These are phyloP conservation scores for Montifringilla adamsi DNA, from an alignment of 2,113 vertebrate genomes.

Conservation along the genomic window DNA sequence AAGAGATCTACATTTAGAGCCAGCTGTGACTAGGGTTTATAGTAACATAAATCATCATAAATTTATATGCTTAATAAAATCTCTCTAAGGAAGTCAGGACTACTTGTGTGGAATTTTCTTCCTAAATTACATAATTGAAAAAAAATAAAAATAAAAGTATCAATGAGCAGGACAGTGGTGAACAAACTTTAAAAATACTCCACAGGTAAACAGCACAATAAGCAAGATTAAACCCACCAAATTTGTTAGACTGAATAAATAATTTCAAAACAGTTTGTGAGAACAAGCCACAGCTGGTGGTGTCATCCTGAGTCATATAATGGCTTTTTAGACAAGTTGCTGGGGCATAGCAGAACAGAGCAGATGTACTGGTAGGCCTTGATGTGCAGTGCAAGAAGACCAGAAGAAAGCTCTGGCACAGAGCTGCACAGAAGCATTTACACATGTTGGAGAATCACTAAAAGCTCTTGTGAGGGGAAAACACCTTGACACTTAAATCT, in stretches of 20 bases:
- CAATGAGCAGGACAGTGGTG: neutral
- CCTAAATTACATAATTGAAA: neutral
- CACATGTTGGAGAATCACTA: neutral
- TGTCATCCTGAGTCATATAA: constrained; percentile 41
- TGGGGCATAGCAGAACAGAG: neutral
- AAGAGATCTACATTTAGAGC: neutral
- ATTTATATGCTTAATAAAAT: neutral
- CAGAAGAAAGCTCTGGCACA: neutral
- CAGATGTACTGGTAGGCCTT: constrained; percentile 25
- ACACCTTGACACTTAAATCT: neutral
- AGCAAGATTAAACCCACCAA: neutral
- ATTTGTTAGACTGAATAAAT: neutral
- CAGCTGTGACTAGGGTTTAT: neutral
- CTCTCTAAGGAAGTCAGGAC: neutral
- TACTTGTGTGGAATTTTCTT: neutral
- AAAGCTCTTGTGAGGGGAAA: neutral
- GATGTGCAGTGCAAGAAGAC: neutral
- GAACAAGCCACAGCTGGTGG: constrained; percentile 22
- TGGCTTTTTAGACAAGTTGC: neutral
- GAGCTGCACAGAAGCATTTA: neutral
- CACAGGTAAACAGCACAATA: neutral
- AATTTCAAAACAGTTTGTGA: neutral
- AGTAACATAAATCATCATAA: neutral
- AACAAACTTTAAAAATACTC: neutral
- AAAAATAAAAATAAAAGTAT: neutral